Percentiles rank a stretch among this genome's conserved stretches.
phyloP scores from a whole-genome alignment of 2,797 vertebrate genomes.

The Acanthurus tractus region DNA sequence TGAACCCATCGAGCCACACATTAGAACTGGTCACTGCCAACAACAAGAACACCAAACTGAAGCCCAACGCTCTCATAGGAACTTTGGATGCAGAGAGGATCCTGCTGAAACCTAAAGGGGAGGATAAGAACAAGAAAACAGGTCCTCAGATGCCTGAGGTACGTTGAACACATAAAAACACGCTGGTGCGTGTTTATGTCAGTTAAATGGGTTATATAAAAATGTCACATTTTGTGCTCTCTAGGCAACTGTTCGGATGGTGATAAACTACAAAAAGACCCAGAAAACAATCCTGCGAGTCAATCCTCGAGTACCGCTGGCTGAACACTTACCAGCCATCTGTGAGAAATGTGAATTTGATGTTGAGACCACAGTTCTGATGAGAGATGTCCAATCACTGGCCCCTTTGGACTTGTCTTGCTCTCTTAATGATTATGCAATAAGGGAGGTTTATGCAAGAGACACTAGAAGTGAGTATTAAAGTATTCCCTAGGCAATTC shows the following conservation, averaged over 20 bases:
- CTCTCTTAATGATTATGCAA: constrained; percentile 92
- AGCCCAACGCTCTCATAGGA: constrained; percentile 94
- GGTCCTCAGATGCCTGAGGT: constrained; percentile 95
- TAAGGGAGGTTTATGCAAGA: constrained; percentile 95
- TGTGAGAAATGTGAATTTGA: constrained; percentile 98
- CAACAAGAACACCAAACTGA: constrained; percentile 92
- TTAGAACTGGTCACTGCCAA: constrained; percentile 92
- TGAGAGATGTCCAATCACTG: constrained; percentile 90
- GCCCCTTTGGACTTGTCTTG: constrained; percentile 89
- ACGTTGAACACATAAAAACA: constrained; percentile 4
- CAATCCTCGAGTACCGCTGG: constrained; percentile 89
- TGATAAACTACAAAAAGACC: constrained; percentile 96
- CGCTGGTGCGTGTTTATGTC: background rate
- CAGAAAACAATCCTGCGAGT: constrained; percentile 96
- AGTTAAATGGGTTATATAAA: background rate
- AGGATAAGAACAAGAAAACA: constrained; percentile 90
- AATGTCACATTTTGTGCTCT: constrained; percentile 45
- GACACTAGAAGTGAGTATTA: constrained; percentile 89
- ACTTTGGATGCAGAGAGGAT: constrained; percentile 92
- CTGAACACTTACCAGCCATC: constrained; percentile 89
- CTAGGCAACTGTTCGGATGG: constrained; percentile 95
- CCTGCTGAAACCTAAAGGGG: constrained; percentile 93
- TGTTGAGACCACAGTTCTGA: constrained; percentile 86
- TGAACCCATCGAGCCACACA: constrained; percentile 95
- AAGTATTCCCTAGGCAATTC: background rate